Evolutionary conservation across 1,140 invertebrate genomes (phyloP).

Genomic region (Myzus persicae): DNA sequence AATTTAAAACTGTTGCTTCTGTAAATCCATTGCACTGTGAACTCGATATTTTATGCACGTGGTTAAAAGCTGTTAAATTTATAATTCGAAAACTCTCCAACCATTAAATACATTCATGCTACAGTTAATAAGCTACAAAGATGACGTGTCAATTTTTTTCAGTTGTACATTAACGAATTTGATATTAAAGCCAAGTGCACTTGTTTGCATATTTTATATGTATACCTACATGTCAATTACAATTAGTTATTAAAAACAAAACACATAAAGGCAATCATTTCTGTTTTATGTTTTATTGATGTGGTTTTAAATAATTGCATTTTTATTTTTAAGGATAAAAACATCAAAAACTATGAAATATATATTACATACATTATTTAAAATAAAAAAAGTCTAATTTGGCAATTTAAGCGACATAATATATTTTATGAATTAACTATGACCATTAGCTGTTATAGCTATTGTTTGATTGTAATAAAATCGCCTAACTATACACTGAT

Average conservation of each 20-base stretch:
- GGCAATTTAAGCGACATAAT: not conserved
- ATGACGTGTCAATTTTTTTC: not conserved
- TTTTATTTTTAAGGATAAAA: not conserved
- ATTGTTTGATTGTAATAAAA: not conserved
- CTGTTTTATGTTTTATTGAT: not conserved
- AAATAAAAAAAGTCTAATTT: not conserved
- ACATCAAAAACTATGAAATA: not conserved
- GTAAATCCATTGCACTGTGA: not conserved
- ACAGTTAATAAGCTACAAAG: not conserved
- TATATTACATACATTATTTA: not conserved
- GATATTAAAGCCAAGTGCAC: not conserved
- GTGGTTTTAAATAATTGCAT: not conserved
- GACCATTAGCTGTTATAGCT: not conserved
- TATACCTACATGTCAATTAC: not conserved
- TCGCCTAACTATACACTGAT: not conserved
- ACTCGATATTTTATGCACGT: not conserved
- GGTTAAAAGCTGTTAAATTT: not conserved
- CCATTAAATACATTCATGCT: not conserved
- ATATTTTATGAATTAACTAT: not conserved
- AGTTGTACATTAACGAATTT: not conserved
- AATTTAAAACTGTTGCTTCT: not conserved
- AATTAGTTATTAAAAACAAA: not conserved
- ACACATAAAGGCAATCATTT: too few species aligned
- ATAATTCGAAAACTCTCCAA: not conserved
- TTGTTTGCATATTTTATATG: not conserved